phyloP scores from a whole-genome alignment of 2,113 vertebrate species.

The Grallaria varia region DNA sequence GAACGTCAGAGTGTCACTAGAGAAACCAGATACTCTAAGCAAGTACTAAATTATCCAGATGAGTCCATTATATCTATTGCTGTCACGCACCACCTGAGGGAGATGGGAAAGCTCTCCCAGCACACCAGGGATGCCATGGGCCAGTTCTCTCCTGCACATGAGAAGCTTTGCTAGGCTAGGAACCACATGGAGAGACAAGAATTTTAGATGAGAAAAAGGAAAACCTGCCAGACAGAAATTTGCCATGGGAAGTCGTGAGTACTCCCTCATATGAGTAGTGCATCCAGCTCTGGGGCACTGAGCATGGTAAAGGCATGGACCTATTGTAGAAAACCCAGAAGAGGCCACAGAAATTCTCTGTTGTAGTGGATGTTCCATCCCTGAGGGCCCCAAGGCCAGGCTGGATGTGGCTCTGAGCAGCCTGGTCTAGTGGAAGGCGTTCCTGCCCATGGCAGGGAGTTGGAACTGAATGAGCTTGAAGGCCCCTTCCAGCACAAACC shows the following conservation, averaged over 20 bases:
- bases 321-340: no score
- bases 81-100: neutral
- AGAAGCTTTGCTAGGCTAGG: neutral
- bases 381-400: neutral
- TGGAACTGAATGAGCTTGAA: neutral
- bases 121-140: neutral
- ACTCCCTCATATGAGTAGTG: fast-evolving
- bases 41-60: constrained; percentile 57
- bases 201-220: neutral
- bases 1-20: constrained; percentile 26
- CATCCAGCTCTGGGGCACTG: neutral
- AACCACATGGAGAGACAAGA: neutral
- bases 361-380: neutral
- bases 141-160: neutral
- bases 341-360: neutral
- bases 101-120: neutral
- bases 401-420: neutral
- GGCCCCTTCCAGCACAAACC: neutral
- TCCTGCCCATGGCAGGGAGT: neutral
- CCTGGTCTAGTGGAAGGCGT: neutral
- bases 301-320: neutral
- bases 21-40: constrained; percentile 44
- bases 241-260: neutral
- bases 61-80: constrained; percentile 75
- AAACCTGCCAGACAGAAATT: neutral